Conservation (phyloP, 2,888 invertebrate genomes). For the Pyralis farinalis region DNA sequence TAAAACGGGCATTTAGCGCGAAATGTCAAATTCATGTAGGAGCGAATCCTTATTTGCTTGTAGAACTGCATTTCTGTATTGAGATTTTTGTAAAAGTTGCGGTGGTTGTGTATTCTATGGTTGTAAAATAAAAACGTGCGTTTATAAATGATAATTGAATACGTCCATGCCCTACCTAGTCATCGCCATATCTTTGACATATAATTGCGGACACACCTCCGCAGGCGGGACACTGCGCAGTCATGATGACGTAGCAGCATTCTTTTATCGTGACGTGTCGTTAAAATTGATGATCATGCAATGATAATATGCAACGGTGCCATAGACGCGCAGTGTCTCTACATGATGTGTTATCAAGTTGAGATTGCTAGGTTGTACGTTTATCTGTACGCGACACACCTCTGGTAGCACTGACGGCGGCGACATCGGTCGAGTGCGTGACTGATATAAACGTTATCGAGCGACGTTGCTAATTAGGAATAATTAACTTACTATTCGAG, state of each 20-base stretch:
- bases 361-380: neutral
- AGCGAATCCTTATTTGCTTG: no score
- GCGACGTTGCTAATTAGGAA: no score
- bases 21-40: no score
- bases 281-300: neutral
- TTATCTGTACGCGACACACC: constrained; percentile 16
- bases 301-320: neutral
- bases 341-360: neutral
- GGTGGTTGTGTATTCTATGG: no score
- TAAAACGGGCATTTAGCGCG: no score
- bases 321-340: neutral
- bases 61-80: no score
- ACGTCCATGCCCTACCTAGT: neutral
- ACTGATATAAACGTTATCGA: constrained; percentile 13
- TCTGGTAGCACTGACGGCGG: constrained; percentile 4
- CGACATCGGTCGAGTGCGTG: constrained; percentile 14
- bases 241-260: neutral
- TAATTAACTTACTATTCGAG: no score
- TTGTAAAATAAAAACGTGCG: neutral
- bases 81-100: no score
- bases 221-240: neutral
- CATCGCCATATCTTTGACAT: neutral
- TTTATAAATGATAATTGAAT: neutral
- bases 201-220: constrained; percentile 3
- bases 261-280: neutral